phyloP scores from a whole-genome alignment of 2,113 vertebrate species.

The Ameiurus melas region DNA sequence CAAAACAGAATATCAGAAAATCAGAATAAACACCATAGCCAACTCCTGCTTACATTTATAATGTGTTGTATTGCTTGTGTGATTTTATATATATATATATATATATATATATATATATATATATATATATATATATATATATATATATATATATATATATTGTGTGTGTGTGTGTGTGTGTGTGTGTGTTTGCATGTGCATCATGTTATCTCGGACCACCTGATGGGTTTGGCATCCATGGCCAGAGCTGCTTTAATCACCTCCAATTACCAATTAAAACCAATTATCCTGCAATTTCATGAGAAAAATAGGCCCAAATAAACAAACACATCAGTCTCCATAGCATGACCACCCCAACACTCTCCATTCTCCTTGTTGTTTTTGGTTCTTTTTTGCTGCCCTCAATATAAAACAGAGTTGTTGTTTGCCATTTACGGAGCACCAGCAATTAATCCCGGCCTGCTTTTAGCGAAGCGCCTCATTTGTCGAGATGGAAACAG shows the following conservation, averaged over 20 bases:
- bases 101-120: too few relatives aligned
- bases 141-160: neutral
- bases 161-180: neutral
- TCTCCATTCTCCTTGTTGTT: neutral
- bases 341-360: conserved; percentile 53
- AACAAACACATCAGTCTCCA: conserved; percentile 53
- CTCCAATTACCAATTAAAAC: conserved; percentile 77
- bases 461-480: conserved; percentile 46
- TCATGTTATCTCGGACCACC: conserved; percentile 95
- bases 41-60: too few relatives aligned
- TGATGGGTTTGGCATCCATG: conserved; percentile 95
- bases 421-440: conserved; percentile 57
- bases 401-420: conserved; percentile 38
- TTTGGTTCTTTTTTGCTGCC: neutral
- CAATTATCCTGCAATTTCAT: conserved; percentile 65
- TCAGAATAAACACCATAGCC: too few relatives aligned
- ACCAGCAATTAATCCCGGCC: conserved; percentile 49
- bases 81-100: too few relatives aligned
- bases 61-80: too few relatives aligned
- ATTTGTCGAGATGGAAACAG: conserved; percentile 56
- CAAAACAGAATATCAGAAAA: too few relatives aligned
- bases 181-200: neutral
- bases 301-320: conserved; percentile 55
- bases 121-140: too few relatives aligned
- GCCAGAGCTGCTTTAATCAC: conserved; percentile 96